phyloP scores from a whole-genome alignment of 2,113 vertebrate species.

The Arvicanthis niloticus region DNA sequence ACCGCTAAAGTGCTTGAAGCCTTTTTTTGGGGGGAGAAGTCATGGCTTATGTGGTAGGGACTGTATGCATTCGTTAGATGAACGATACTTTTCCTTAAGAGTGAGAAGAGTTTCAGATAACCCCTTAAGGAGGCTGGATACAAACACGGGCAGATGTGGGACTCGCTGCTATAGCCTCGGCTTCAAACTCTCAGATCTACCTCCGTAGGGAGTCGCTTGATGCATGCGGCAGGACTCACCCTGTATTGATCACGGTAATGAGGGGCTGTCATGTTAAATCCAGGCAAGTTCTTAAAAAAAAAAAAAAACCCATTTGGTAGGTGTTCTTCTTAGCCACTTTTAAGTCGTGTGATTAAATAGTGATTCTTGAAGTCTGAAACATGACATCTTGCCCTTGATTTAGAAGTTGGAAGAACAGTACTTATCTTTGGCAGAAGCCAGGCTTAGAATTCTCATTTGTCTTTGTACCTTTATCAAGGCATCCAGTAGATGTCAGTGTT shows the following conservation, averaged over 20 bases:
- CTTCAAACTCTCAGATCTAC: background rate
- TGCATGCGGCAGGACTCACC: background rate
- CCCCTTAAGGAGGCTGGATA: background rate
- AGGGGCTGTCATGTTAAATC: slow-evolving; percentile 69
- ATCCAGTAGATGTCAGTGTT: slow-evolving; percentile 80
- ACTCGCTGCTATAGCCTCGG: background rate
- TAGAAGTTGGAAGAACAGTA: slow-evolving; percentile 57
- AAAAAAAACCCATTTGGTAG: slow-evolving; percentile 61
- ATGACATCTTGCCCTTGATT: slow-evolving; percentile 71
- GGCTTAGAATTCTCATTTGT: slow-evolving; percentile 65
- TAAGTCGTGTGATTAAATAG: slow-evolving; percentile 65
- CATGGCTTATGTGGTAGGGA: background rate
- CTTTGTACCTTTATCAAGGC: slow-evolving; percentile 60
- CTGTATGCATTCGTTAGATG: slow-evolving; percentile 27
- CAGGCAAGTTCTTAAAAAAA: slow-evolving; percentile 34
- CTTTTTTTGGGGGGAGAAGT: background rate
- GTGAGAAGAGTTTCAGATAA: background rate
- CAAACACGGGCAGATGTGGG: background rate
- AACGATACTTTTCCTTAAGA: background rate
- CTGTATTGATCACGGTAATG: slow-evolving; percentile 69
- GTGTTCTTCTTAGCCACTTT: slow-evolving; percentile 59
- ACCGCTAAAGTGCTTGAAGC: background rate
- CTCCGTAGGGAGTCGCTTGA: background rate
- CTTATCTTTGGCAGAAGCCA: slow-evolving; percentile 13
- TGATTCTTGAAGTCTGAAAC: slow-evolving; percentile 59